Evolutionary conservation across 2,113 vertebrate species (phyloP), one percentile per base, ranked within the genome.

Genomic region (Pelecanoides urinatrix): DNA sequence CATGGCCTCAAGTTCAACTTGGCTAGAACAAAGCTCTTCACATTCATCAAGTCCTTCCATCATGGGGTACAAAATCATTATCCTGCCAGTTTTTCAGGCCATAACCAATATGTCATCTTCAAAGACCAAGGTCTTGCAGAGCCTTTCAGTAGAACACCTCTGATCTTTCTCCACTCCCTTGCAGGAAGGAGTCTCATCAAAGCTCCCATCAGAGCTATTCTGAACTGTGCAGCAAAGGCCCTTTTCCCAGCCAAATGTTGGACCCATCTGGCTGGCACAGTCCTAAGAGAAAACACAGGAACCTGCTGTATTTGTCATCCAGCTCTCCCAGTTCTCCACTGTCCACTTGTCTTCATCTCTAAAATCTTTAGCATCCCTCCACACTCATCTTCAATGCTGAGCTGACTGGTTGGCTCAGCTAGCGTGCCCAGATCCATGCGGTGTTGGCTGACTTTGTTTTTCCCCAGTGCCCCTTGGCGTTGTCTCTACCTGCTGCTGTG

Each of bases 361-460:
- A 19, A 73, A 34, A 40, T 44, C 58, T 83, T 72, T 22, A 56
- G 32, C 30, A 32, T 72, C 84, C 49, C 29, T 73, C 49, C 55
- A 36, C 18, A 1, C 30, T 65, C 20, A 10, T 32, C 29, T 73
- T 87, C 49, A 73, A 42, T 1, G 10, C 6, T 34, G 38, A 91
- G 38, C 56, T 52, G 34, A 17, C 74, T 45, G 56, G 61, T 52
- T 73, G 58, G n/a, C 73, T 73, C 72, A 68, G 80, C 29, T 30
- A 45, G 56, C 9, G 2, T 36, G 8, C 49, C 49, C 23, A 61
- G n/a, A 74, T 65, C 38, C 0, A 0, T 22, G 14, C 9, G 0
- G 50, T 0, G 0, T 3, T 83, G 71, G 15, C 52, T 44, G 44
- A 73, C 59, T 67, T 63, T 30, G 20, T 14, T 82, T 89, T 72